phyloP scores from a whole-genome alignment of 2,113 vertebrate genomes.

The Nipponia nippon region DNA sequence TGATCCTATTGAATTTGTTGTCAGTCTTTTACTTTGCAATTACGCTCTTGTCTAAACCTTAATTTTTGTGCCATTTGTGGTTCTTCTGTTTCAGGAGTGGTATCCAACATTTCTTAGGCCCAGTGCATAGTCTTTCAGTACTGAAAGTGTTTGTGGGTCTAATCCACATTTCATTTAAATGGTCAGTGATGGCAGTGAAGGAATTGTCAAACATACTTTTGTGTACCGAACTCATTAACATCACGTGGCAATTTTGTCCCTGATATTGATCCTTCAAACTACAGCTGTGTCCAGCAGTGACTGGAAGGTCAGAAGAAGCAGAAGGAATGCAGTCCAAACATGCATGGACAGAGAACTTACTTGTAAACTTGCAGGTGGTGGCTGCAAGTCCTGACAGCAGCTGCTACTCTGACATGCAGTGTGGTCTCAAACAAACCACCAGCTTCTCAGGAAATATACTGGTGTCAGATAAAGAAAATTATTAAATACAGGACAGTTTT shows the following conservation, averaged over 20 bases:
- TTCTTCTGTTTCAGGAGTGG: background rate
- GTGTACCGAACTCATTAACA: background rate
- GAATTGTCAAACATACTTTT: background rate
- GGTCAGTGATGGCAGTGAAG: background rate
- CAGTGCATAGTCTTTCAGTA: background rate
- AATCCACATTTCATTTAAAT: background rate
- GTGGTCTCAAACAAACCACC: background rate
- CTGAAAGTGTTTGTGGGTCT: background rate
- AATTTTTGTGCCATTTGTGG: background rate
- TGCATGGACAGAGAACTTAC: background rate
- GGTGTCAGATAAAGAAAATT: background rate
- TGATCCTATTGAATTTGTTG: background rate
- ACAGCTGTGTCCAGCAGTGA: background rate
- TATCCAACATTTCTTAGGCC: background rate
- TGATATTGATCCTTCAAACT: background rate
- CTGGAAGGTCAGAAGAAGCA: background rate
- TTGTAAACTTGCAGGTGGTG: background rate
- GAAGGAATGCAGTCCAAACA: background rate
- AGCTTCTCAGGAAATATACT: background rate
- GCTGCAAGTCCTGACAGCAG: background rate
- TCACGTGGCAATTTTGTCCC: background rate
- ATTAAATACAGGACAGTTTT: background rate
- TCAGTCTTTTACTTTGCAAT: background rate
- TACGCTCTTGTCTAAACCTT: background rate
- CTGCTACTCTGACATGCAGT: background rate